A percentile compares a stretch with the other conserved stretches of the same genome.
These are phyloP conservation scores for Sitobion miscanthi DNA, from an alignment of 1,140 invertebrate genomes.

Conservation along the genomic window DNA sequence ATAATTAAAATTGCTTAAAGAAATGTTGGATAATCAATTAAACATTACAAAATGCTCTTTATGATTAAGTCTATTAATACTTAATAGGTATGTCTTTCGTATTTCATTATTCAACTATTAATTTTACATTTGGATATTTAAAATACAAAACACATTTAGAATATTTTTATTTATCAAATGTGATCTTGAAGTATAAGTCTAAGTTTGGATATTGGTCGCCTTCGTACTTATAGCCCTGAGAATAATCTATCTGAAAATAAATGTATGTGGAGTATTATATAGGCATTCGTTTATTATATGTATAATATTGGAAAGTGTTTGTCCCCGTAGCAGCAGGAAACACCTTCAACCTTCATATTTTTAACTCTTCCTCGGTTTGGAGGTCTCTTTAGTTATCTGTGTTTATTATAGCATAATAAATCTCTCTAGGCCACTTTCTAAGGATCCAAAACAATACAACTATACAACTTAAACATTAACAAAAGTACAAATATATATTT, in stretches of 20 bases:
- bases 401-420: slow-evolving; percentile 37
- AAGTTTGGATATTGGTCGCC: slow-evolving; percentile 16
- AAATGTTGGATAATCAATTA: neutral
- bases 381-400: slow-evolving; percentile 48
- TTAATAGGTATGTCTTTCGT: neutral
- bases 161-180: slow-evolving; percentile 4
- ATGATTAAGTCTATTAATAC: neutral
- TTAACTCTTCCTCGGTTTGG: slow-evolving; percentile 53
- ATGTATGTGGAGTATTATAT: slow-evolving; percentile 25
- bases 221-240: slow-evolving; percentile 48
- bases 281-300: neutral
- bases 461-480: slow-evolving; percentile 2
- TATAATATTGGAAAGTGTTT: slow-evolving; percentile 50
- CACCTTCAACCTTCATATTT: slow-evolving; percentile 54
- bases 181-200: neutral
- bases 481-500: neutral
- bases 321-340: slow-evolving; percentile 54
- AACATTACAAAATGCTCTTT: neutral
- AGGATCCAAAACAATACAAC: slow-evolving; percentile 36
- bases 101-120: neutral
- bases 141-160: neutral
- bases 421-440: slow-evolving; percentile 50
- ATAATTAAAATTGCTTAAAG: neutral
- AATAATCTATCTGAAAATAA: slow-evolving; percentile 46
- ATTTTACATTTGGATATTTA: neutral